These are phyloP conservation scores for Idaea aversata DNA, from an alignment of 2,888 invertebrate genomes.

Conservation along the genomic window DNA sequence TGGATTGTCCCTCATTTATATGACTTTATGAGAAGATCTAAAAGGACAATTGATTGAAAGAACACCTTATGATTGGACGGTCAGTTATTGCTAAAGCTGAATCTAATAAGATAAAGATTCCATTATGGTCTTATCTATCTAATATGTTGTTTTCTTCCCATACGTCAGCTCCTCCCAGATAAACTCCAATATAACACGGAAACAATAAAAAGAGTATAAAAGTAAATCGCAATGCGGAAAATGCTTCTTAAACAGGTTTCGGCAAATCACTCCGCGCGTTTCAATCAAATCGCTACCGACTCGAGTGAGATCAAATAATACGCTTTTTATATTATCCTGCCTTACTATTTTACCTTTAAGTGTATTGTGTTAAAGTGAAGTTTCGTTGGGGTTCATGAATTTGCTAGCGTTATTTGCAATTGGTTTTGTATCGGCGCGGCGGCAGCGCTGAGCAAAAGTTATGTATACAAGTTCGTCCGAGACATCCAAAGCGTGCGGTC, in stretches of 20 bases:
- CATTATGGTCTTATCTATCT: too few relatives aligned
- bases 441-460: neutral
- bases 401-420: neutral
- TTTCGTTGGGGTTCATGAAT: neutral
- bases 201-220: constrained; percentile 36
- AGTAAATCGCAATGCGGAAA: constrained; percentile 38
- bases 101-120: too few relatives aligned
- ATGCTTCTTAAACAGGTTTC: constrained; percentile 35
- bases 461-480: neutral
- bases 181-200: constrained; percentile 27
- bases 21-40: neutral
- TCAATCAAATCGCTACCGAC: constrained; percentile 41
- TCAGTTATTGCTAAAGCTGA: too few relatives aligned
- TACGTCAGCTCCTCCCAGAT: constrained; percentile 2
- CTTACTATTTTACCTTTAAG: constrained; percentile 27
- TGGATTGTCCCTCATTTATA: neutral
- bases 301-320: constrained; percentile 29
- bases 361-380: constrained; percentile 18
- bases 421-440: neutral
- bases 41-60: too few relatives aligned
- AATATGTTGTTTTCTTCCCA: neutral
- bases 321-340: constrained; percentile 26
- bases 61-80: too few relatives aligned
- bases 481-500: neutral
- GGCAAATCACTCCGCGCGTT: constrained; percentile 41